Evolutionary conservation across 2,888 invertebrate species (phyloP).

Genomic region (Agapostemon virescens): DNA sequence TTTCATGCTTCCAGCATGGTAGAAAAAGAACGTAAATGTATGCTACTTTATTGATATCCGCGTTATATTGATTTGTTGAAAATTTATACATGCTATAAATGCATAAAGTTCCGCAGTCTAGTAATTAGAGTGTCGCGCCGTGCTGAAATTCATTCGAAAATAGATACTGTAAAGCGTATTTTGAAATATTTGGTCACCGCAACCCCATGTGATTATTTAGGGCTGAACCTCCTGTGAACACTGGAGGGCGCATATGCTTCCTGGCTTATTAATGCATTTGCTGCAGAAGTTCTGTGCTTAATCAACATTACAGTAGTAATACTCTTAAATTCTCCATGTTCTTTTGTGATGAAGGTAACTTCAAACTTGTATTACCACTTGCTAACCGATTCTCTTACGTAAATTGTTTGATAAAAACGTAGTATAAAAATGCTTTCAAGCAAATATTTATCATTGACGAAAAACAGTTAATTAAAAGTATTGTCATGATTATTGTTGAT

Average conservation of each 20-base stretch:
- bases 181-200: conserved; percentile 38
- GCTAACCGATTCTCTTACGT: not conserved
- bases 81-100: not conserved
- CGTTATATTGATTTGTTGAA: not conserved
- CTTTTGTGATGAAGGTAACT: not conserved
- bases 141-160: conserved; percentile 18
- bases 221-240: conserved; percentile 30
- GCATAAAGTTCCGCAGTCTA: not conserved
- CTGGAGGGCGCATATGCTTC: conserved; percentile 37
- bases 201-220: conserved; percentile 46
- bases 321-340: not conserved
- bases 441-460: not conserved
- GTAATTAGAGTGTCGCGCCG: not conserved
- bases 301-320: conserved; percentile 9
- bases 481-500: not conserved
- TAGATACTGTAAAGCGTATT: conserved; percentile 12
- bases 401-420: not conserved
- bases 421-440: not conserved
- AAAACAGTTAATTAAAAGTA: not conserved
- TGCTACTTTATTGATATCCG: not conserved
- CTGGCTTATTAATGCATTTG: conserved; percentile 35
- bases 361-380: not conserved
- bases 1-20: not conserved
- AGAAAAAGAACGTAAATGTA: not conserved
- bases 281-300: conserved; percentile 19